phyloP scores from a whole-genome alignment of 2,888 invertebrate genomes.

The Eilema depressum region DNA sequence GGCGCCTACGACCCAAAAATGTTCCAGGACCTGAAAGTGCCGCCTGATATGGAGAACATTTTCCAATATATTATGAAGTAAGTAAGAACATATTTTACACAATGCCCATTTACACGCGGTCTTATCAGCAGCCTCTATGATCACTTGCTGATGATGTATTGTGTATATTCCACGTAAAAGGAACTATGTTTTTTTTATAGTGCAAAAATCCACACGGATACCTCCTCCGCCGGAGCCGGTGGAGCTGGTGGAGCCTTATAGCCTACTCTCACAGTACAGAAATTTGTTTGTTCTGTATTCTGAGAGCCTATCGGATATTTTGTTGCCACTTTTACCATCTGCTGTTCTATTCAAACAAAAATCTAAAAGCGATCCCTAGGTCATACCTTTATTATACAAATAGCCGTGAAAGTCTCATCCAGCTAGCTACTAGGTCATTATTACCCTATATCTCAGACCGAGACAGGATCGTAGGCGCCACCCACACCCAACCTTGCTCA shows the following conservation, averaged over 20 bases:
- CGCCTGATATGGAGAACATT: constrained; percentile 95
- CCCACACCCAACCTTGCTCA: constrained; percentile 46
- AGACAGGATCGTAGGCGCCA: constrained; percentile 36
- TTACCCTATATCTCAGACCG: constrained; percentile 29
- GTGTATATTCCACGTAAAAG: too few relatives aligned
- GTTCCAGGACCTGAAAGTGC: constrained; percentile 93
- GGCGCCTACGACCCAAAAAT: constrained; percentile 93
- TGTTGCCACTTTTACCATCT: neutral
- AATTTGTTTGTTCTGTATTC: too few relatives aligned
- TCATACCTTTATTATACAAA: neutral
- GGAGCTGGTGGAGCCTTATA: too few relatives aligned
- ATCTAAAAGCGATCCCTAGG: neutral
- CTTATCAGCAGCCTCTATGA: too few relatives aligned
- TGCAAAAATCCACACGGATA: too few relatives aligned
- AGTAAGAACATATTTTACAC: constrained; percentile 51
- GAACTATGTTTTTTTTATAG: too few relatives aligned
- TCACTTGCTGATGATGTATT: too few relatives aligned
- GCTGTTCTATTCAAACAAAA: neutral
- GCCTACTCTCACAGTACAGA: too few relatives aligned
- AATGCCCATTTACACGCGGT: too few relatives aligned
- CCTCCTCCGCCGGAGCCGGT: too few relatives aligned
- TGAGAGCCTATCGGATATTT: too few relatives aligned
- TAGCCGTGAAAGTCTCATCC: constrained; percentile 33
- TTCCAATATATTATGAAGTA: constrained; percentile 97
- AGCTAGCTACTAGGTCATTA: constrained; percentile 25